These are phyloP conservation scores for Peromyscus nudipes DNA, from an alignment of 2,797 vertebrate species.

Conservation along the genomic window DNA sequence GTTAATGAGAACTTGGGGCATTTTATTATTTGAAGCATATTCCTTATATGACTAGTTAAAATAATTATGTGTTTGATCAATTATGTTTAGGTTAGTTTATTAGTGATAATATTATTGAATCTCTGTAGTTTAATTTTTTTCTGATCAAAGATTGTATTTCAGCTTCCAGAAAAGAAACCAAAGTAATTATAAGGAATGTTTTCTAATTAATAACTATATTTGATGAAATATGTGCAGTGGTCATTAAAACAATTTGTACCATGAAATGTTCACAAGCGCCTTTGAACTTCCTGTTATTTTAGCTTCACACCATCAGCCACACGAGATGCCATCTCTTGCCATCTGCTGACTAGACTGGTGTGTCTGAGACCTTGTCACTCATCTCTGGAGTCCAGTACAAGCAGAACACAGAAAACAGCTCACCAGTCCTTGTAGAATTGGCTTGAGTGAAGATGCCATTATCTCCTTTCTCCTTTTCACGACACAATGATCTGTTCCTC, in stretches of 20 bases:
- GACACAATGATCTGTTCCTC: background rate
- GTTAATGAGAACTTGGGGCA: background rate
- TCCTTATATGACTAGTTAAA: conserved; percentile 5
- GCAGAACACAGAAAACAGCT: background rate
- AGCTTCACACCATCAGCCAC: background rate
- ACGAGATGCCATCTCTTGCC: background rate
- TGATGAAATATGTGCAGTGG: background rate
- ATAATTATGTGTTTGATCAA: conserved; percentile 24
- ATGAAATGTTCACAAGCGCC: background rate
- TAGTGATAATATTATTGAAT: background rate
- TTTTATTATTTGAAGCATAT: conserved; percentile 46
- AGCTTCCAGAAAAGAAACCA: conserved; percentile 46
- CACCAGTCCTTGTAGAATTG: background rate
- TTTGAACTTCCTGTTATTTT: background rate
- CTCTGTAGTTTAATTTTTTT: background rate
- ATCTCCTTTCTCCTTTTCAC: background rate
- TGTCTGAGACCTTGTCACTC: background rate
- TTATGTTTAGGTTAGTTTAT: conserved; percentile 33
- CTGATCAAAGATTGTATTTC: conserved; percentile 26
- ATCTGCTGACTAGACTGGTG: background rate
- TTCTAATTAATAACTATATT: conserved; percentile 15
- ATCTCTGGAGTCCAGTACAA: background rate
- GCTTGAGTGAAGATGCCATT: background rate
- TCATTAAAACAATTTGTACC: background rate
- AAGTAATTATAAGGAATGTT: conserved; percentile 41